phyloP scores from a whole-genome alignment of 2,888 invertebrate genomes.

The Torymus auratus region DNA sequence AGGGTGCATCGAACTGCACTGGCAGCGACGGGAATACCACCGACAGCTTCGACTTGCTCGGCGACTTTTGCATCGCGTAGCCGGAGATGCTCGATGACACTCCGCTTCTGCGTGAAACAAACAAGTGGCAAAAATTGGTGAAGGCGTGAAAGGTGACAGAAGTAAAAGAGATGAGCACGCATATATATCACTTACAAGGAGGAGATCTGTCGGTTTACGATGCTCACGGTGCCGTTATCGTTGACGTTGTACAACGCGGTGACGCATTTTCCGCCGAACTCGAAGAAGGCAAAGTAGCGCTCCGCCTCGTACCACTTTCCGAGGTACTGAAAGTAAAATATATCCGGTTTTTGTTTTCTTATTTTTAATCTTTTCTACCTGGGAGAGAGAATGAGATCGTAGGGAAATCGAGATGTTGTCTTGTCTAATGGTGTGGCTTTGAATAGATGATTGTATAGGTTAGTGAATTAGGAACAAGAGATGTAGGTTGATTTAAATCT shows the following conservation, averaged over 20 bases:
- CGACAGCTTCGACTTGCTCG: conserved; percentile 80
- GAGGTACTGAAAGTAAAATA: conserved; percentile 80
- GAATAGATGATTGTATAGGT: too few species aligned
- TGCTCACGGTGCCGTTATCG: conserved; percentile 76
- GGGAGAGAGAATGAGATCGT: background rate
- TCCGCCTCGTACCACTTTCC: conserved; percentile 89
- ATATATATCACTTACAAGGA: conserved; percentile 73
- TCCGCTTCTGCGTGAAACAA: conserved; percentile 77
- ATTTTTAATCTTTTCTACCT: background rate
- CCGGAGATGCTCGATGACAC: conserved; percentile 80
- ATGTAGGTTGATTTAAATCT: background rate
- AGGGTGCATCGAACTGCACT: conserved; percentile 79
- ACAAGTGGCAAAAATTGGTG: background rate
- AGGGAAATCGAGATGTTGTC: background rate
- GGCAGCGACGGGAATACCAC: conserved; percentile 83
- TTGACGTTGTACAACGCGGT: conserved; percentile 81
- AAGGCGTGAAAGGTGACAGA: too few species aligned
- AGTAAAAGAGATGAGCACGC: background rate
- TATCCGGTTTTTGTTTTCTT: conserved; percentile 1
- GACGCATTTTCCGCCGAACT: conserved; percentile 86
- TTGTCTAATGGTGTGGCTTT: background rate
- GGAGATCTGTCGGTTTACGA: conserved; percentile 77
- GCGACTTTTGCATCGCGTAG: conserved; percentile 78
- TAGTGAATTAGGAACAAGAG: background rate
- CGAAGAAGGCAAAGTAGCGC: conserved; percentile 86